Percentiles rank a stretch among this genome's conserved stretches.
Conservation (phyloP, 1,140 invertebrate genomes). For the Drosophila watanabei region DNA sequence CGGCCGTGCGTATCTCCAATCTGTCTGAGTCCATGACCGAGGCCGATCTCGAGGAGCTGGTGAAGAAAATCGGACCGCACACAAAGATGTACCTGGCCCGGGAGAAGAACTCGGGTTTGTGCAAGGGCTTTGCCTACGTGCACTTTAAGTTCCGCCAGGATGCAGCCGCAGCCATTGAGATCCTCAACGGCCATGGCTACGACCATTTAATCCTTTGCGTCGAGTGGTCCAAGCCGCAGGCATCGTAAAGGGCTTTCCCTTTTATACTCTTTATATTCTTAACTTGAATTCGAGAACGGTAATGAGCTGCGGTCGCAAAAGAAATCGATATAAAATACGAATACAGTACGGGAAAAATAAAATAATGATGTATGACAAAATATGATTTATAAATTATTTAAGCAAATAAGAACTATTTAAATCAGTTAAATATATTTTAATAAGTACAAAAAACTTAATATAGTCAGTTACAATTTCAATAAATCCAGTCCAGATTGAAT, state of each 20-base stretch:
- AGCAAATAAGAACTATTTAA: background rate
- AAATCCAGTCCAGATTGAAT: background rate
- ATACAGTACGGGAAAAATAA: background rate
- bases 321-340: constrained; percentile 40
- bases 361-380: background rate
- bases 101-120: constrained; percentile 92
- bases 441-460: background rate
- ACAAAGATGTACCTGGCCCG: constrained; percentile 95
- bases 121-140: constrained; percentile 98
- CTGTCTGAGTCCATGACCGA: constrained; percentile 98
- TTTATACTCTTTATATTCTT: background rate
- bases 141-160: constrained; percentile 96
- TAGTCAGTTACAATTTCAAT: background rate
- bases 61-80: constrained; percentile 88
- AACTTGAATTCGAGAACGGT: constrained; percentile 13
- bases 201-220: constrained; percentile 99
- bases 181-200: constrained; percentile 97
- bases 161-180: constrained; percentile 96
- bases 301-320: constrained; percentile 16
- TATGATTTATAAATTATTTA: background rate
- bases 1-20: constrained; percentile 98
- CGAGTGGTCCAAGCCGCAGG: constrained; percentile 98
- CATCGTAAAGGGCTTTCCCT: constrained; percentile 36
- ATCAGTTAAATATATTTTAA: background rate
- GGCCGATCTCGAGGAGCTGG: constrained; percentile 97